Evolutionary conservation across 2,888 invertebrate genomes (phyloP).

Genomic region (Trissoscelio sp.): DNA sequence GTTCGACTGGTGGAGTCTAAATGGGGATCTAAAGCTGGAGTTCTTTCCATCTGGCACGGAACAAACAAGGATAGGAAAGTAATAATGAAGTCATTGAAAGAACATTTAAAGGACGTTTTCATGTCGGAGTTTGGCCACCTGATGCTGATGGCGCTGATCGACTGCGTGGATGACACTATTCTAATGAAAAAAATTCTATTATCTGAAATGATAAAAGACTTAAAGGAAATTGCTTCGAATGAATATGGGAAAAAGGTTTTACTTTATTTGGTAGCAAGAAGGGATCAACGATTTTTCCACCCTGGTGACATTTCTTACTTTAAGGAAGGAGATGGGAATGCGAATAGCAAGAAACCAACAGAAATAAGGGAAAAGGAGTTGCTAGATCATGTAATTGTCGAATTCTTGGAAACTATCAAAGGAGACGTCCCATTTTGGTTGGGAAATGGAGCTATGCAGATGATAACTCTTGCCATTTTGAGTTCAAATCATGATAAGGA

Average conservation of each 20-base stretch:
- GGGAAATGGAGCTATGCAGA: conserved; percentile 87
- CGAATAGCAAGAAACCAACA: conserved; percentile 89
- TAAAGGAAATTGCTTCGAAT: conserved; percentile 88
- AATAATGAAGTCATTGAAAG: conserved; percentile 94
- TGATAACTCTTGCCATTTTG: conserved; percentile 89
- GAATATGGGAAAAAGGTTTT: conserved; percentile 94
- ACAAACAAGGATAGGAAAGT: conserved; percentile 91
- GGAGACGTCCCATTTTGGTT: conserved; percentile 88
- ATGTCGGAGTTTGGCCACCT: conserved; percentile 95
- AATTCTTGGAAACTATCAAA: conserved; percentile 85
- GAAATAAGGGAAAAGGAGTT: conserved; percentile 87
- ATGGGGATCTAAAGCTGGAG: conserved; percentile 92
- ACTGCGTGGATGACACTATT: conserved; percentile 96
- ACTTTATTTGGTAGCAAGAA: conserved; percentile 93
- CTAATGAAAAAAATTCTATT: conserved; percentile 92
- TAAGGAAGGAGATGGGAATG: conserved; percentile 89
- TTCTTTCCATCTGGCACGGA: conserved; percentile 94
- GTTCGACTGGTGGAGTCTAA: conserved; percentile 89
- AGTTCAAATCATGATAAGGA: conserved; percentile 86
- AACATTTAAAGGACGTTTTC: conserved; percentile 90
- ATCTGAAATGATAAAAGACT: conserved; percentile 87
- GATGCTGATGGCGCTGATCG: conserved; percentile 92
- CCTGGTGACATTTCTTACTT: conserved; percentile 90
- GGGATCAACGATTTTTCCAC: conserved; percentile 92
- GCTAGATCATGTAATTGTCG: conserved; percentile 86